phyloP scores from a whole-genome alignment of 2,888 invertebrate genomes.

The Cenopis cana region DNA sequence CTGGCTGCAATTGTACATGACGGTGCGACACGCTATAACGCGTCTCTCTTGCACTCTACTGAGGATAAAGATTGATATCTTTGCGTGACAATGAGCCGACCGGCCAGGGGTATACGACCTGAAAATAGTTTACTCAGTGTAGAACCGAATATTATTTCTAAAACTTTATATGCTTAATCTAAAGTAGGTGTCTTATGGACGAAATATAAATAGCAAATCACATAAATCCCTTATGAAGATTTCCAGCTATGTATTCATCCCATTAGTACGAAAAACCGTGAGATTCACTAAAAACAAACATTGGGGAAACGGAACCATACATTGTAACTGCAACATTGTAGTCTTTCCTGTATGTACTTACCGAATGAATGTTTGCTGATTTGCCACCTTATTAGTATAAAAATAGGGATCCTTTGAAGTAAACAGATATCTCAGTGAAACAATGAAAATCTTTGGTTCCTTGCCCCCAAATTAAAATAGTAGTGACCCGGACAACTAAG shows the following conservation, averaged over 20 bases:
- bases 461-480: too few relatives aligned
- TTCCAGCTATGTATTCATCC: background rate
- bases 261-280: background rate
- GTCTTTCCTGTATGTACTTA: background rate
- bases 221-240: background rate
- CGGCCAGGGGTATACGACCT: too few relatives aligned
- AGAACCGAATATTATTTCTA: too few relatives aligned
- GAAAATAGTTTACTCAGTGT: too few relatives aligned
- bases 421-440: too few relatives aligned
- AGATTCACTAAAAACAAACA: background rate
- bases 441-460: too few relatives aligned
- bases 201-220: background rate
- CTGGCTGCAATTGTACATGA: background rate
- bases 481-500: too few relatives aligned
- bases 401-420: background rate
- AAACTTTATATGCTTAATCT: too few relatives aligned
- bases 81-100: too few relatives aligned
- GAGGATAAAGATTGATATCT: background rate
- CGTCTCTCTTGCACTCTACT: background rate
- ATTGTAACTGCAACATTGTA: slow-evolving; percentile 3
- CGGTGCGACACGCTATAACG: background rate
- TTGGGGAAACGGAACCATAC: background rate
- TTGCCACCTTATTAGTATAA: background rate
- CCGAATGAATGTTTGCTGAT: background rate
- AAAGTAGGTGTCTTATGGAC: background rate